phyloP scores from a whole-genome alignment of 2,888 invertebrate species.

The Peribatodes rhomboidaria region DNA sequence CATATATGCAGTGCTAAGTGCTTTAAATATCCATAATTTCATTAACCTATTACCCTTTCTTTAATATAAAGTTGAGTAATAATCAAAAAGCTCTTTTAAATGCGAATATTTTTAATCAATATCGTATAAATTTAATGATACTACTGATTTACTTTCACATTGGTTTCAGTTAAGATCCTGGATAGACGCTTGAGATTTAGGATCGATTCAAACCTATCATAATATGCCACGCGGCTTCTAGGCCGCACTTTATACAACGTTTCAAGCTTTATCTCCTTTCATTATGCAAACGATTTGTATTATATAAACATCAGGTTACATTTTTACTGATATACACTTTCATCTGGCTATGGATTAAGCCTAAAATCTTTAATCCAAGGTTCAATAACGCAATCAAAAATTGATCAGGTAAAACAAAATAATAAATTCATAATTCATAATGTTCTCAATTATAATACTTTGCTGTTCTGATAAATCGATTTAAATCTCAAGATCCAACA shows the following conservation, averaged over 20 bases:
- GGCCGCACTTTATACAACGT: too few relatives aligned
- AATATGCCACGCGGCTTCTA: too few relatives aligned
- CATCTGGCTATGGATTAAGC: neutral
- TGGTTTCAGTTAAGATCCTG: neutral
- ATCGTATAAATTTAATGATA: neutral
- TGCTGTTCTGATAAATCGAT: neutral
- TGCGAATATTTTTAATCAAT: slow-evolving; percentile 6
- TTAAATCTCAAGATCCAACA: slow-evolving; percentile 10
- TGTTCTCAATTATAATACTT: too few relatives aligned
- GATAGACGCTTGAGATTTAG: neutral
- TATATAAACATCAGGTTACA: too few relatives aligned
- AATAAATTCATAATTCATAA: neutral
- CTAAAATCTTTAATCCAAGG: neutral
- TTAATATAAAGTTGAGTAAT: slow-evolving; percentile 38
- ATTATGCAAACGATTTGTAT: too few relatives aligned
- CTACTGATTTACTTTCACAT: slow-evolving; percentile 6
- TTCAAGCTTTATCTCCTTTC: too few relatives aligned
- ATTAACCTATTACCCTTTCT: slow-evolving; percentile 18
- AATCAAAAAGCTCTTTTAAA: slow-evolving; percentile 31
- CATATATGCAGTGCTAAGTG: too few relatives aligned
- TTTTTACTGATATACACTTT: neutral
- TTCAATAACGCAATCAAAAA: neutral
- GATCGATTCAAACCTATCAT: neutral
- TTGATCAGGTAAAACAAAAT: neutral
- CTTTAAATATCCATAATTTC: neutral